Conservation (phyloP, 2,888 invertebrate species). For the Dastarcus helophoroides region DNA sequence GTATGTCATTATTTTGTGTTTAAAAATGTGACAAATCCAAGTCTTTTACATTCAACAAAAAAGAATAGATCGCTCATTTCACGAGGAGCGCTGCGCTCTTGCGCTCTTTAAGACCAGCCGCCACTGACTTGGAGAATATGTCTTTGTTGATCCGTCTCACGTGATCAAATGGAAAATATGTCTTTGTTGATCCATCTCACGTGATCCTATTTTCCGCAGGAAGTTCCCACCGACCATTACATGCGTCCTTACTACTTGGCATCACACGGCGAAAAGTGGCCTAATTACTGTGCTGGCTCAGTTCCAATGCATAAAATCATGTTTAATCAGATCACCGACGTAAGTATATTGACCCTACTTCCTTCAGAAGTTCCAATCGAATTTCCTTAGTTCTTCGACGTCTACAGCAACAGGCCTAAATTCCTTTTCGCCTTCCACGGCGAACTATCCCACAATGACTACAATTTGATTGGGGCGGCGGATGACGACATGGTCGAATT, state of each 20-base stretch:
- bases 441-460: constrained; percentile 78
- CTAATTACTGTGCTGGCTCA: constrained; percentile 56
- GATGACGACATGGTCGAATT: constrained; percentile 62
- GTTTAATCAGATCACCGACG: constrained; percentile 54
- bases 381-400: constrained; percentile 41
- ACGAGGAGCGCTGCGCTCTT: no score
- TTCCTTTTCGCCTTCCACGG: constrained; percentile 84
- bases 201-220: constrained; percentile 25
- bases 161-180: neutral
- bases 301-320: constrained; percentile 57
- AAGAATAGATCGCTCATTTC: no score
- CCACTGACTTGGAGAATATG: no score
- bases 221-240: constrained; percentile 83
- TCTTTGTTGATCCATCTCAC: no score
- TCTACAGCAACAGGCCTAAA: constrained; percentile 57
- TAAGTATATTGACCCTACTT: constrained; percentile 28
- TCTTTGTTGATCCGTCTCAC: no score
- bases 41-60: no score
- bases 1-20: no score
- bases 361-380: constrained; percentile 1
- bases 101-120: no score
- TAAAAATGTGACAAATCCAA: no score
- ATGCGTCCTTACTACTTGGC: constrained; percentile 71
- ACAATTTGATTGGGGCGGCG: constrained; percentile 64
- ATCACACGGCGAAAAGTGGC: constrained; percentile 43